Evolutionary conservation across 2,888 invertebrate species (phyloP).

Genomic region (Baccha elongata): DNA sequence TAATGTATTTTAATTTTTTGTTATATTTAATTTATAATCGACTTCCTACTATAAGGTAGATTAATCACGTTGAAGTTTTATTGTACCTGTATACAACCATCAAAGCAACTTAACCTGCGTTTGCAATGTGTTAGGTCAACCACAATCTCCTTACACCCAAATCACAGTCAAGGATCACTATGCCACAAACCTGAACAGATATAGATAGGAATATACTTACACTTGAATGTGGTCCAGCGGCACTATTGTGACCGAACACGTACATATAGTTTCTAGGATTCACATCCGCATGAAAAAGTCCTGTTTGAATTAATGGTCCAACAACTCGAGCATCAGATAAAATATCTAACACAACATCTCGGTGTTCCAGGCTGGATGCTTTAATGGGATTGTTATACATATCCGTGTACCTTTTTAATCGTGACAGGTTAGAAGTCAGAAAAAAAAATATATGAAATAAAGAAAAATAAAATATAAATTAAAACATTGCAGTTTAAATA

Average conservation of each 20-base stretch:
- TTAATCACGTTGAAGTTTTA: no score
- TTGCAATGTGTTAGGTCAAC: no score
- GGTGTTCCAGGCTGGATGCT: constrained; percentile 84
- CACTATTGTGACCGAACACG: constrained; percentile 93
- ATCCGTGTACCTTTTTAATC: constrained; percentile 83
- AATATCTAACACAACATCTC: constrained; percentile 92
- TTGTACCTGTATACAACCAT: no score
- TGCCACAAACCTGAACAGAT: background rate
- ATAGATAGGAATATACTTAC: constrained; percentile 85
- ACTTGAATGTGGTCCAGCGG: constrained; percentile 89
- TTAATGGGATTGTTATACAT: constrained; percentile 85
- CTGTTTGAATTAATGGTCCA: constrained; percentile 90
- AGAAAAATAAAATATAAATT: constrained; percentile 48
- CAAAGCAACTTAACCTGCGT: no score
- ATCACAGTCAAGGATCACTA: constrained; percentile 23
- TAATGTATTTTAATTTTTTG: no score
- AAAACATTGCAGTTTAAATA: background rate
- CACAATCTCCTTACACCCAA: constrained; percentile 24
- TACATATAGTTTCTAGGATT: constrained; percentile 93
- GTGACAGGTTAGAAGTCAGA: constrained; percentile 3
- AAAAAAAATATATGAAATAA: constrained; percentile 35
- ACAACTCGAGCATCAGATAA: constrained; percentile 94
- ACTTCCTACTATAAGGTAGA: no score
- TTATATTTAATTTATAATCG: no score
- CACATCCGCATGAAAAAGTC: constrained; percentile 88